Percentiles rank a stretch among this genome's conserved stretches.
Evolutionary conservation across 2,797 vertebrate species (phyloP).

Genomic region (Synanceia verrucosa): DNA sequence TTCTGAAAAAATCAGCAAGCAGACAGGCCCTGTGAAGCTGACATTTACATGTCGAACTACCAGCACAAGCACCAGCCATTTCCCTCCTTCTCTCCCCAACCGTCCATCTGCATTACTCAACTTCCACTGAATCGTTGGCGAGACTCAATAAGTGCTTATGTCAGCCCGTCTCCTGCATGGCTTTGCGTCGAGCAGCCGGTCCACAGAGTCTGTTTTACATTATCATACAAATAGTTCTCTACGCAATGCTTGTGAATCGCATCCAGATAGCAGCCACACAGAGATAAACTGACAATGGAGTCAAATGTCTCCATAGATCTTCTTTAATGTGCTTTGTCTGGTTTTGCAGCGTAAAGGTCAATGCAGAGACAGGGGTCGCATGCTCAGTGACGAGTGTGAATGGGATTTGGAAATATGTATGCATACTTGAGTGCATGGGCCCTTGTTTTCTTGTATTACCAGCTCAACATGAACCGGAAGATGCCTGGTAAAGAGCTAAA

Average conservation of each 20-base stretch:
- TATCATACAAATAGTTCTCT: constrained; percentile 61
- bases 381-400: not conserved
- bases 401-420: not conserved
- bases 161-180: constrained; percentile 56
- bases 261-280: not conserved
- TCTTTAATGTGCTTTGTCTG: constrained; percentile 12
- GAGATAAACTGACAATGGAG: constrained; percentile 47
- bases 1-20: constrained; percentile 9
- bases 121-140: constrained; percentile 29
- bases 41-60: constrained; percentile 19
- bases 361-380: not conserved
- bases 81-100: constrained; percentile 9
- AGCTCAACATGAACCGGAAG: constrained; percentile 7
- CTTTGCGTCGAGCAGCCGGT: constrained; percentile 20
- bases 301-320: constrained; percentile 37
- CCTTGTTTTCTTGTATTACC: not conserved
- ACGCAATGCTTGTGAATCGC: not conserved
- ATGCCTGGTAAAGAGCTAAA: constrained; percentile 26
- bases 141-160: constrained; percentile 55
- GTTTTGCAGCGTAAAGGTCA: constrained; percentile 41
- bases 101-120: constrained; percentile 11
- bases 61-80: constrained; percentile 4
- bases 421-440: not conserved
- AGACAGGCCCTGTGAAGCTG: constrained; percentile 3
- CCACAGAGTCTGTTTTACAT: constrained; percentile 43